These are phyloP conservation scores for Serinus canaria DNA, from an alignment of 2,113 vertebrate genomes.

Conservation along the genomic window DNA sequence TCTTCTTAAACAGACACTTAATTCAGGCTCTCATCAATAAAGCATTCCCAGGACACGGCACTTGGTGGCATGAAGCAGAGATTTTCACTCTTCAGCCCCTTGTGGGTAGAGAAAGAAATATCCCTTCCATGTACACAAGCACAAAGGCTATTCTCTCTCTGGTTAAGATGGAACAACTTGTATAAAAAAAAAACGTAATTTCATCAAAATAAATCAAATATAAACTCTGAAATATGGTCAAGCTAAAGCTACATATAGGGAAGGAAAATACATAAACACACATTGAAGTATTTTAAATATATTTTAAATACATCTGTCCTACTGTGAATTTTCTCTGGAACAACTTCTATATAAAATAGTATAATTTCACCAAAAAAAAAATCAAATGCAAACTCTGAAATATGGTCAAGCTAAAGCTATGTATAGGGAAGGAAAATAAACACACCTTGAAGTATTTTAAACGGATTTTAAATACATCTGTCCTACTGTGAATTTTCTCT, in stretches of 20 bases:
- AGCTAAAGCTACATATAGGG: fast-evolving
- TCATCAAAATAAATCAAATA: not conserved
- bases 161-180: not conserved
- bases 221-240: not conserved
- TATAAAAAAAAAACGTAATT: not conserved
- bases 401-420: not conserved
- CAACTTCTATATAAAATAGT: not conserved
- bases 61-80: not conserved
- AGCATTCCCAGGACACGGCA: not conserved
- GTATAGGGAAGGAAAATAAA: not conserved
- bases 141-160: not conserved
- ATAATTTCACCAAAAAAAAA: not conserved
- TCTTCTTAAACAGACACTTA: conserved; percentile 20
- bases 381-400: not conserved
- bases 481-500: not conserved
- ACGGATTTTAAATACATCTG: not conserved
- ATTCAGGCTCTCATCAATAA: conserved; percentile 32
- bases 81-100: not conserved
- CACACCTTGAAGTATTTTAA: not conserved
- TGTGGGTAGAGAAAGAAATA: not conserved
- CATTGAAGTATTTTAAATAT: not conserved
- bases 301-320: not conserved
- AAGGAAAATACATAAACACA: not conserved
- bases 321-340: not conserved
- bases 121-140: not conserved